Base-by-base conservation (phyloP, 2,113 vertebrate species). In the Coptodon rendalli region DNA sequence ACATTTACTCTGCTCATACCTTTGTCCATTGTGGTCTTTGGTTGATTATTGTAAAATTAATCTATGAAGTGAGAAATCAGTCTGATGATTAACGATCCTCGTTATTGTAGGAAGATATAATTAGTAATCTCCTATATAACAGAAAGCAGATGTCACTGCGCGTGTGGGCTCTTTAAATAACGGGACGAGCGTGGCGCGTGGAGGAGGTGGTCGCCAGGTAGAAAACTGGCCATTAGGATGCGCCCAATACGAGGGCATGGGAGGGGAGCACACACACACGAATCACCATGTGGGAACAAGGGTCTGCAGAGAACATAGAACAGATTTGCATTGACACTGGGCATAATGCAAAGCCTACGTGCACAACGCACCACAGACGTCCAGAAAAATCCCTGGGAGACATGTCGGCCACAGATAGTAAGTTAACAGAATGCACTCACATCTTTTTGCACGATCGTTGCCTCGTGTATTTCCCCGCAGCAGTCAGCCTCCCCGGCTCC, bases 1-100 rank as follows among this genome's bases (percentile, higher is more conserved):
- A 43, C 12, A 45, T 29, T 22, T 81, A 11, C 9, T 48, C 7
- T 66, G 27, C 17, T 88, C 92, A 79, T 96, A 96, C 96, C 96
- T 94, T 91, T 86, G 4, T 96, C 95, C 96, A 96, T 96, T 82
- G 19, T 91, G 86, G 7, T 84, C 84, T 86, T 56, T 57, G 14
- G 68, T 13, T 80, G 85, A 50, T 85, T 78, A 45, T 1, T 31
- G n/a, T 9, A 19, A 81, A 87, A 22, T 17, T 2, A 81, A 29
- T 38, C 5, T 27, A 52, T 34, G 14, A 7, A 36, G 12, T 8
- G 14, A 4, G n/a, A 0, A 1, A 83, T 12, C 14, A 81, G 4
- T 48, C 7, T 84, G 11, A 14, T 2, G 84, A 61, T 24, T 56
- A 71, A 22, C 34, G 29, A 7, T 5, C 3, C 14, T 6, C 5